A percentile compares a stretch with the other conserved stretches of the same genome.
Evolutionary conservation across 2,888 invertebrate genomes (phyloP).

Genomic region (Myopa testacea): DNA sequence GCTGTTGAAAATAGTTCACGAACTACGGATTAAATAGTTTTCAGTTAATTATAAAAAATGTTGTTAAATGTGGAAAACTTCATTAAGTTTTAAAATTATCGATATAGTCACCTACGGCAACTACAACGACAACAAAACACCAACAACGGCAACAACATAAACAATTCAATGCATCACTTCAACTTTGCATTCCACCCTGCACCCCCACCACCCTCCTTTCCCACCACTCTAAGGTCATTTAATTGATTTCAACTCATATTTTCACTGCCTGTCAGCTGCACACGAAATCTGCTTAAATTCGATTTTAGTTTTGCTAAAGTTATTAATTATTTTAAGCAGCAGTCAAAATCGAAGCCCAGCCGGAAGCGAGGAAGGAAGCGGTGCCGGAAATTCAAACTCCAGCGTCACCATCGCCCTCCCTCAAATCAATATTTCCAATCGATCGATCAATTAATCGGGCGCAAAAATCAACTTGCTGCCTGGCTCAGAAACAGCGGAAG

Average conservation of each 20-base stretch:
- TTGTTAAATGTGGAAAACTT: no score
- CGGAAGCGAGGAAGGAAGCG: not conserved
- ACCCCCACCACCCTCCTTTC: no score
- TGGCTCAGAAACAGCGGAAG: not conserved
- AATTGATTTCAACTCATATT: not conserved
- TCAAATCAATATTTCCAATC: not conserved
- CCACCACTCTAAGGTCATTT: not conserved
- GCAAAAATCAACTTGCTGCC: not conserved
- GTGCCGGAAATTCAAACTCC: not conserved
- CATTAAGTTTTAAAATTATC: no score
- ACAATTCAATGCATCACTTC: not conserved
- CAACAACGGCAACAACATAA: constrained; percentile 3
- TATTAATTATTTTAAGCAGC: not conserved
- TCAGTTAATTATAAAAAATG: no score
- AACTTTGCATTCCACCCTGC: no score
- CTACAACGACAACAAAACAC: not conserved
- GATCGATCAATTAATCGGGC: constrained; percentile 13
- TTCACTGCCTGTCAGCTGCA: not conserved
- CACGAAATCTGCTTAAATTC: not conserved
- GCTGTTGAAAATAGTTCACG: no score
- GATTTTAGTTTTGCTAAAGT: not conserved
- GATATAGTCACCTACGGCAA: no score
- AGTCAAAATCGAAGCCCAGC: not conserved
- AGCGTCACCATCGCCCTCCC: not conserved
- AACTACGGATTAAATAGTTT: no score